Conservation (phyloP, 2,113 vertebrate species). For the Sphyrna mokarran region DNA sequence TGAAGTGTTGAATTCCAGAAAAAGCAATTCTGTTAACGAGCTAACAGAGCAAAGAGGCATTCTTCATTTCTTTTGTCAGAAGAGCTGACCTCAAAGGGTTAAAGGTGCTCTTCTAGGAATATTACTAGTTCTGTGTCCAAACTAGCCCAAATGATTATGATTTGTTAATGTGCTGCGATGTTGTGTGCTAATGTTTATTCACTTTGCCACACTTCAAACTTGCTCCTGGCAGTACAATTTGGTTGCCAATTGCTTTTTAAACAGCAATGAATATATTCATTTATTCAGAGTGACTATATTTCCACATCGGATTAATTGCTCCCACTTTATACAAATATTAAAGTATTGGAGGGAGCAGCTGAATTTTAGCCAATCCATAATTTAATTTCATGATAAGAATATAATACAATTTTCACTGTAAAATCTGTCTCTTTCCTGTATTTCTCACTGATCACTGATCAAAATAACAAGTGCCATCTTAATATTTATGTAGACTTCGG, state of each 20-base stretch:
- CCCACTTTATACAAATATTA: neutral
- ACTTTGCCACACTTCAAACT: neutral
- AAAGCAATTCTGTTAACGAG: neutral
- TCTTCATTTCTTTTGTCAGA: neutral
- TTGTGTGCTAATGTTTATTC: neutral
- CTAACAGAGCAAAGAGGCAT: neutral
- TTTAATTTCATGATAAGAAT: neutral
- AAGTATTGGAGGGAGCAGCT: neutral
- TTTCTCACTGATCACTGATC: neutral
- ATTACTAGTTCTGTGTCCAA: neutral
- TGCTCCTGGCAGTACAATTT: neutral
- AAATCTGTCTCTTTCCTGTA: neutral
- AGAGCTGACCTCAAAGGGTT: neutral
- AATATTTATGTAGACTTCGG: neutral
- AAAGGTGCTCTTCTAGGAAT: neutral
- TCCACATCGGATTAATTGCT: neutral
- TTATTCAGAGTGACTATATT: neutral
- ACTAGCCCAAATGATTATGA: neutral
- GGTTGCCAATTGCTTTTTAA: neutral
- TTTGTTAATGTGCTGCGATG: neutral
- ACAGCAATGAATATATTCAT: neutral
- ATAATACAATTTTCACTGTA: neutral
- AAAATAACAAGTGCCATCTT: neutral
- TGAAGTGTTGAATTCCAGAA: neutral
- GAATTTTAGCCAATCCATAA: neutral